Evolutionary conservation across 2,888 invertebrate genomes (phyloP).

Genomic region (Megastigmus dorsalis): DNA sequence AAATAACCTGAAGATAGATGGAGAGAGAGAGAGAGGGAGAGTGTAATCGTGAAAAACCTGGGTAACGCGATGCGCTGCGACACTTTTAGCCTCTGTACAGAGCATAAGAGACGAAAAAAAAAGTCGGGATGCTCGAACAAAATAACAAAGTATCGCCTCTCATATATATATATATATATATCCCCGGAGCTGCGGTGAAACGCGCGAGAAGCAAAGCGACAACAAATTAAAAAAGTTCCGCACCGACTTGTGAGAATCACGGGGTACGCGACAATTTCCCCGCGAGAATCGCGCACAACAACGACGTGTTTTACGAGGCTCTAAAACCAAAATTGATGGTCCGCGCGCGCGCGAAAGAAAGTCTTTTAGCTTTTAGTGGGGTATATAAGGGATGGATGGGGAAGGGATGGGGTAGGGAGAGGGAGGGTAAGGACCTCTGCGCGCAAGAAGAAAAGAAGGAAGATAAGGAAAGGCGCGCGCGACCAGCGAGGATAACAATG

Average conservation of each 20-base stretch:
- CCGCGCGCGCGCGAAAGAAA: not conserved
- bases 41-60: too few relatives aligned
- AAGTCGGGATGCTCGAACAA: too few relatives aligned
- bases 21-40: not conserved
- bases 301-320: slow-evolving; percentile 38
- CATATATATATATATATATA: too few relatives aligned
- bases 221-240: slow-evolving; percentile 31
- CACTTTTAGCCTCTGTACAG: too few relatives aligned
- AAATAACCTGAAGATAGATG: not conserved
- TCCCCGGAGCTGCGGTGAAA: too few relatives aligned
- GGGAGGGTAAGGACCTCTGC: not conserved
- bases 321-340: slow-evolving; percentile 42
- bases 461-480: not conserved
- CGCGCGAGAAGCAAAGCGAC: slow-evolving; percentile 6
- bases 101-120: too few relatives aligned
- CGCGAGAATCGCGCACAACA: slow-evolving; percentile 25
- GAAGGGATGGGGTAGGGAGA: not conserved
- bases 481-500: not conserved
- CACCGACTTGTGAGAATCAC: not conserved
- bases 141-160: too few relatives aligned
- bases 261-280: slow-evolving; percentile 32
- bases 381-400: not conserved
- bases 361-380: not conserved
- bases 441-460: slow-evolving; percentile 1
- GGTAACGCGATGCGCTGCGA: too few relatives aligned